Percentiles rank a stretch among this genome's conserved stretches.
phyloP scores from a whole-genome alignment of 2,888 invertebrate genomes.

The Eurois occulta region DNA sequence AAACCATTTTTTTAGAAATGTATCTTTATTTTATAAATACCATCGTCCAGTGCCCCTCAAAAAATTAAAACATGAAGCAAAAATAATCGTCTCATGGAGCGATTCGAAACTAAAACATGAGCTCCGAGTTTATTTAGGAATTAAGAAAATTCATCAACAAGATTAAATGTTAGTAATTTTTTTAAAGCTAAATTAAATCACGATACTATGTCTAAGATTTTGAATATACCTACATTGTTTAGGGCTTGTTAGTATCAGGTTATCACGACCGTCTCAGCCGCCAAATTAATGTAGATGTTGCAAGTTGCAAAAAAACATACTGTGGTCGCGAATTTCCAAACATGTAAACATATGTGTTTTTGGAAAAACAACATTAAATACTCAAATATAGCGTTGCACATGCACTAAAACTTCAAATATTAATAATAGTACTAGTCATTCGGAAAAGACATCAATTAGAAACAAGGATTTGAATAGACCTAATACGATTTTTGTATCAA shows the following conservation, averaged over 20 bases:
- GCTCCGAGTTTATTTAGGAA: constrained; percentile 5
- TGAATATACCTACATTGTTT: background rate
- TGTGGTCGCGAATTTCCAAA: background rate
- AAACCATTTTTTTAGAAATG: background rate
- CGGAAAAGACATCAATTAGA: background rate
- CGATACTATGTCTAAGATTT: background rate
- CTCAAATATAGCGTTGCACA: background rate
- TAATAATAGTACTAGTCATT: background rate
- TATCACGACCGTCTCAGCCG: background rate
- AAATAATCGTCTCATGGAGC: background rate
- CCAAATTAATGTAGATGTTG: background rate
- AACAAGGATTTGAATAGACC: background rate
- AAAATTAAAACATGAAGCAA: constrained; percentile 13
- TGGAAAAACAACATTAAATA: background rate
- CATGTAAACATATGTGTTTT: background rate
- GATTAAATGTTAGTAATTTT: background rate
- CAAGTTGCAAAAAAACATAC: background rate
- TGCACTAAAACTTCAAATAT: background rate
- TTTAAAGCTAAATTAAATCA: constrained; percentile 2
- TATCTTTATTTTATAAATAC: constrained; percentile 20
- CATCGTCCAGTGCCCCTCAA: background rate
- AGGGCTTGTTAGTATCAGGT: background rate
- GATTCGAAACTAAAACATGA: background rate
- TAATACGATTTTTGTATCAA: background rate
- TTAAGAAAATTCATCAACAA: background rate